Percentiles rank a stretch among this genome's conserved stretches.
Evolutionary conservation across 2,888 invertebrate genomes (phyloP).

Genomic region (Nebria salina): DNA sequence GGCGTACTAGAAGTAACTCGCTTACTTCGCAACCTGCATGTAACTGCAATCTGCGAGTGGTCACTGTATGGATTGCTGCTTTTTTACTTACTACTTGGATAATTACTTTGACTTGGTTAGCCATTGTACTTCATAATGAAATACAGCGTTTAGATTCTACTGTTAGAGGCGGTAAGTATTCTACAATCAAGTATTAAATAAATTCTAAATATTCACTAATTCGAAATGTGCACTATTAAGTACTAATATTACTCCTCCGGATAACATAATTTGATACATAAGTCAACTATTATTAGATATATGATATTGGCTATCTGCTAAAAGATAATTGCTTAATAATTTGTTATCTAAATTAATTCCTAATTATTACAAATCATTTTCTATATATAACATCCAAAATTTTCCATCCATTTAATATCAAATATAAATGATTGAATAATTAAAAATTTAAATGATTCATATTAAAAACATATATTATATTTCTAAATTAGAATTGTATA

Average conservation of each 20-base stretch:
- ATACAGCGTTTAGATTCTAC: conserved; percentile 59
- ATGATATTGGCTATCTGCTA: background rate
- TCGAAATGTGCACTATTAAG: no score
- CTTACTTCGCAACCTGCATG: conserved; percentile 25
- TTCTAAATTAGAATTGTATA: no score
- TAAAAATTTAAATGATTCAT: no score
- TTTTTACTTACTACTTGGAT: conserved; percentile 59
- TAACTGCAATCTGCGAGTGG: conserved; percentile 51
- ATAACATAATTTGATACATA: no score
- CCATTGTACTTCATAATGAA: conserved; percentile 59
- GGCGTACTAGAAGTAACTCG: conserved; percentile 25
- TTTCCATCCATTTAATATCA: no score
- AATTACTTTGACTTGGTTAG: conserved; percentile 59
- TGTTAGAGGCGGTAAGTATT: conserved; percentile 58
- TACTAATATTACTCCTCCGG: no score
- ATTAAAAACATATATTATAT: no score
- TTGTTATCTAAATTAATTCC: background rate
- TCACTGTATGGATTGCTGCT: conserved; percentile 57
- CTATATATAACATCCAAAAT: no score
- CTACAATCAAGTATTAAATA: background rate
- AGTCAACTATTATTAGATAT: no score
- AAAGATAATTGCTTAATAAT: background rate
- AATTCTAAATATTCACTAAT: background rate
- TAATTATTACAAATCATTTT: no score
- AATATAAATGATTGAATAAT: no score